Evolutionary conservation across 30 jellyfish, hydroid and myxozoan genomes (phyloP), one percentile per base, ranked within the genome.

Genomic region (Phacellophora camtschatica): DNA sequence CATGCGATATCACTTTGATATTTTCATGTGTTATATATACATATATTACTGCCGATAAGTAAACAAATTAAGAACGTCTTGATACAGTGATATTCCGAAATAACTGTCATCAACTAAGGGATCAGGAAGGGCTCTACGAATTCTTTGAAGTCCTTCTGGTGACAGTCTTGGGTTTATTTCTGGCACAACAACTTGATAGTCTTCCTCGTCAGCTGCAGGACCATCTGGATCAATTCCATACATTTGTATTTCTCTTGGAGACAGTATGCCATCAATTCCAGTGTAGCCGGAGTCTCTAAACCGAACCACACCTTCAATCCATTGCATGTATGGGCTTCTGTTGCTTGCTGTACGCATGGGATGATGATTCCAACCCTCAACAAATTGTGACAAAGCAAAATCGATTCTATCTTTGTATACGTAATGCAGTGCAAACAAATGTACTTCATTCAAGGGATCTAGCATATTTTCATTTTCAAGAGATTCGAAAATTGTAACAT

Each of bases 141-240:
- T 18, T 27, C 1, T 0, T 0, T 20, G 77, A 20, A 62, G 7
- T 15, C 10, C 56, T 0, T 62, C 58, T 16, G 20, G 24, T 7
- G 77, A 15, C 55, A 62, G 28, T 12, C 56, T 18, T 33, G 31
- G 31, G 2, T 62, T 30, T 25, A 62, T 62, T 62, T 34, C 55
- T 15, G 77, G 77, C 29, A 63, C 77, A 23, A 28, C 27, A 24
- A 63, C 77, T 29, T 63, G 56, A 63, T 63, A 63, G 35, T 63
- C 77, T 24, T 63, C 55, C 15, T 63, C 77, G 2, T 30, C 57
- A 20, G 55, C 27, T 12, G 22, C 56, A 12, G 77, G 55, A 9
- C 55, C 77, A 20, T 25, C 77, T 13, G 50, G 56, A 25, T 33
- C 77, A 15, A 25, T 33, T 0, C 56, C 55, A 25, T 33, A 28